Evolutionary conservation across 2,113 vertebrate genomes (phyloP).

Genomic region (Esox niger): DNA sequence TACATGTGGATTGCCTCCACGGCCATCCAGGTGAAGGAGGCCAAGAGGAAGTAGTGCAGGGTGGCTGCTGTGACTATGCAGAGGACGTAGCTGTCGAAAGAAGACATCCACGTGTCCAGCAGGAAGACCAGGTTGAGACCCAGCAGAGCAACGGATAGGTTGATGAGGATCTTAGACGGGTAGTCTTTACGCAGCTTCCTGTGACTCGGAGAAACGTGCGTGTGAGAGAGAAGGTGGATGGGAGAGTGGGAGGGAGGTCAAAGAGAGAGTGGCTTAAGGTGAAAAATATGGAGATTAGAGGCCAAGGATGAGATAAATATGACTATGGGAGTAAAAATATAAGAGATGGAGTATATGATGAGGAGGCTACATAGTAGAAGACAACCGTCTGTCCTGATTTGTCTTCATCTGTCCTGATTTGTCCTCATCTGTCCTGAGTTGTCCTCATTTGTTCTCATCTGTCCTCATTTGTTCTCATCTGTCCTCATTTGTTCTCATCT

Average conservation of each 20-base stretch:
- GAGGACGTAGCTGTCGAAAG: slow-evolving; percentile 66
- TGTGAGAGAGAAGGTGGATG: neutral
- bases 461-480: no score
- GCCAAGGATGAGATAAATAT: no score
- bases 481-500: no score
- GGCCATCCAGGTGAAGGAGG: slow-evolving; percentile 88
- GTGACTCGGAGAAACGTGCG: neutral
- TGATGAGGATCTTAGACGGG: slow-evolving; percentile 88
- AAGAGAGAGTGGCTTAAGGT: neutral
- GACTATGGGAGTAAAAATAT: no score
- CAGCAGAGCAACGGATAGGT: slow-evolving; percentile 77
- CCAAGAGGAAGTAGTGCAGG: slow-evolving; percentile 85
- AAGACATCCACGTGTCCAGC: slow-evolving; percentile 78
- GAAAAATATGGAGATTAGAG: neutral
- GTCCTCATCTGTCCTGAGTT: no score
- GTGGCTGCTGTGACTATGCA: slow-evolving; percentile 71
- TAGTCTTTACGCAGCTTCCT: slow-evolving; percentile 82
- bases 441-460: no score
- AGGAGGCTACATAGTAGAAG: no score
- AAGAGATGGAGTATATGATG: no score
- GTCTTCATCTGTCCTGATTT: no score
- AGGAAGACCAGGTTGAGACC: slow-evolving; percentile 83
- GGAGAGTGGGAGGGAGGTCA: neutral
- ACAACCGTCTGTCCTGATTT: no score
- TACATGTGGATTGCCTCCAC: slow-evolving; percentile 88